A percentile compares a stretch with the other conserved stretches of the same genome.
phyloP scores from a whole-genome alignment of 2,797 vertebrate genomes.

The Diplodus sargus region DNA sequence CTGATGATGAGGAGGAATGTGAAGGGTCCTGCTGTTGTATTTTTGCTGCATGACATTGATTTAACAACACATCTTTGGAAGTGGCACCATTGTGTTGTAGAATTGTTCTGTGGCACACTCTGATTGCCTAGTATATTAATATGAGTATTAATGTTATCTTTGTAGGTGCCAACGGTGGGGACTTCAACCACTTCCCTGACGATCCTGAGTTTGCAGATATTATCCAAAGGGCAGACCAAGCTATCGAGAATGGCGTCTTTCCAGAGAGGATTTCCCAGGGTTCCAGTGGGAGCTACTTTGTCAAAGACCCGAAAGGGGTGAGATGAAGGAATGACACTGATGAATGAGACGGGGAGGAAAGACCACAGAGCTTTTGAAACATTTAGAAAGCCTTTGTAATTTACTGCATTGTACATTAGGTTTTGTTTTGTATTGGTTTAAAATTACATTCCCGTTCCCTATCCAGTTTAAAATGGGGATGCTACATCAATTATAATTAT shows the following conservation, averaged over 20 bases:
- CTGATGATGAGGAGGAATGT: not conserved
- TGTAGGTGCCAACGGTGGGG: constrained; percentile 83
- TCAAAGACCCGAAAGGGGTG: constrained; percentile 96
- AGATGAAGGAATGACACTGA: constrained; percentile 48
- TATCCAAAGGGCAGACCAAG: constrained; percentile 91
- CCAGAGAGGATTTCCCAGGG: constrained; percentile 97
- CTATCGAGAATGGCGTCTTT: constrained; percentile 91
- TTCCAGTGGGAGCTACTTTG: constrained; percentile 98
- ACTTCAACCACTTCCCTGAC: constrained; percentile 91
- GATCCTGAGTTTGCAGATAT: constrained; percentile 95
- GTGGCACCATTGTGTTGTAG: too few relatives aligned
- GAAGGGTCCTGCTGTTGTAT: not conserved
- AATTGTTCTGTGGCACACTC: not conserved
- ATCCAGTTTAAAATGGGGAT: not conserved
- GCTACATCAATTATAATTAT: too few relatives aligned
- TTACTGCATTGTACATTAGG: not conserved
- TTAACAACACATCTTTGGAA: not conserved
- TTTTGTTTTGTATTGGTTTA: not conserved
- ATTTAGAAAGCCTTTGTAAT: not conserved
- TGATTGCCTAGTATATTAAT: not conserved
- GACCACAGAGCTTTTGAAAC: too few relatives aligned
- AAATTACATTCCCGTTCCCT: not conserved
- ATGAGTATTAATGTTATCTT: not conserved
- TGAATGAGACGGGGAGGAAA: not conserved
- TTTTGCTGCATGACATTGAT: too few relatives aligned